Conservation (phyloP, 2,888 invertebrate genomes). For the Lamellibrachia satsuma region DNA sequence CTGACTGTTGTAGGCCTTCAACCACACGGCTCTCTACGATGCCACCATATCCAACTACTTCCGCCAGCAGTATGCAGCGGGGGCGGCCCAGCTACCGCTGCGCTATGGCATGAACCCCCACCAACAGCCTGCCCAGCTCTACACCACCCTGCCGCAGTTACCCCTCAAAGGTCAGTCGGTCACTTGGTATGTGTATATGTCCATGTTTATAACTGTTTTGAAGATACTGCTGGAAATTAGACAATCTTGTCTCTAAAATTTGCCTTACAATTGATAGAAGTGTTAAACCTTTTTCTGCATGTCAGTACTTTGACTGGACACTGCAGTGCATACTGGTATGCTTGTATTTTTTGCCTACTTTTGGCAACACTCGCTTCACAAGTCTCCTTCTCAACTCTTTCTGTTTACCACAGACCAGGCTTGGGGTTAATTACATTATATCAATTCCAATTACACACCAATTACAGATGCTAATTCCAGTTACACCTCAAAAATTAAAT, state of each 20-base stretch:
- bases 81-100: constrained; percentile 81
- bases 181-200: constrained; percentile 24
- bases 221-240: no score
- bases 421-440: no score
- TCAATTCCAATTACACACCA: no score
- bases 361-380: no score
- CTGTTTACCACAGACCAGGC: no score
- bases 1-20: constrained; percentile 81
- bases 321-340: no score
- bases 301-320: no score
- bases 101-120: constrained; percentile 98
- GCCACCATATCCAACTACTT: constrained; percentile 94
- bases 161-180: constrained; percentile 75
- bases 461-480: no score
- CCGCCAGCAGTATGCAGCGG: constrained; percentile 85
- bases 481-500: no score
- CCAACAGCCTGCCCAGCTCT: constrained; percentile 94
- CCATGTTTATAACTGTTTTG: neutral
- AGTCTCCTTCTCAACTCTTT: no score
- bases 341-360: no score
- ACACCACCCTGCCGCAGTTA: constrained; percentile 79
- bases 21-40: constrained; percentile 95
- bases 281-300: no score
- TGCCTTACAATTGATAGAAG: neutral
- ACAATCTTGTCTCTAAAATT: neutral